Evolutionary conservation across 2,888 invertebrate genomes (phyloP).

Genomic region (Adelphocoris suturalis): DNA sequence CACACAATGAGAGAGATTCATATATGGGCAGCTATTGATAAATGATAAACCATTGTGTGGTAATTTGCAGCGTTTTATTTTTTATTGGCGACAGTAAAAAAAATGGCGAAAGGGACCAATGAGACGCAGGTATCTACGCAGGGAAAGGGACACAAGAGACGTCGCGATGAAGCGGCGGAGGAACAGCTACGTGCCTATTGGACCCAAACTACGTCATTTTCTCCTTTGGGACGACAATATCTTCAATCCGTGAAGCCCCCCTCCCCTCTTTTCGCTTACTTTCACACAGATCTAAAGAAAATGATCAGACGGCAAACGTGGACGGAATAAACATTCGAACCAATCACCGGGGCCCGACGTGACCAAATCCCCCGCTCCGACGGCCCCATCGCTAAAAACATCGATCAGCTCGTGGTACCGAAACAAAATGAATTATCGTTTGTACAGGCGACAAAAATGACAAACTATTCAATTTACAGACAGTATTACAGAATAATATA

Average conservation of each 20-base stretch:
- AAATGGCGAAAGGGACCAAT: neutral
- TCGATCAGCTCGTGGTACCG: neutral
- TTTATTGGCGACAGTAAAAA: neutral
- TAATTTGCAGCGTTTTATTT: neutral
- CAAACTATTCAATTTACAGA: too few species aligned
- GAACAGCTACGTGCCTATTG: neutral
- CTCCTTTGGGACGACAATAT: conserved; percentile 15
- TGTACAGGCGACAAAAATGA: too few species aligned
- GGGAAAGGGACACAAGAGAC: neutral
- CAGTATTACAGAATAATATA: too few species aligned
- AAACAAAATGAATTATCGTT: neutral
- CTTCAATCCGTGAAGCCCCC: neutral
- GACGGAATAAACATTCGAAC: conserved; percentile 45
- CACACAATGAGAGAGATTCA: too few species aligned
- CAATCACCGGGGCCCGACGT: neutral
- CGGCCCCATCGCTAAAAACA: neutral
- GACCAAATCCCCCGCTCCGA: neutral
- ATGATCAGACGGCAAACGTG: conserved; percentile 38
- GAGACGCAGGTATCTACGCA: neutral
- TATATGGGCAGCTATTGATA: too few species aligned
- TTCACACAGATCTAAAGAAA: conserved; percentile 35
- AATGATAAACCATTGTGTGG: too few species aligned
- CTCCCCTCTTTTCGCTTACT: neutral
- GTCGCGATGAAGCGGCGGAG: conserved; percentile 21
- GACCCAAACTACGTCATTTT: conserved; percentile 27